A percentile compares a stretch with the other conserved stretches of the same genome.
Conservation (phyloP, 2,113 vertebrate species). For the Glareola pratincola region DNA sequence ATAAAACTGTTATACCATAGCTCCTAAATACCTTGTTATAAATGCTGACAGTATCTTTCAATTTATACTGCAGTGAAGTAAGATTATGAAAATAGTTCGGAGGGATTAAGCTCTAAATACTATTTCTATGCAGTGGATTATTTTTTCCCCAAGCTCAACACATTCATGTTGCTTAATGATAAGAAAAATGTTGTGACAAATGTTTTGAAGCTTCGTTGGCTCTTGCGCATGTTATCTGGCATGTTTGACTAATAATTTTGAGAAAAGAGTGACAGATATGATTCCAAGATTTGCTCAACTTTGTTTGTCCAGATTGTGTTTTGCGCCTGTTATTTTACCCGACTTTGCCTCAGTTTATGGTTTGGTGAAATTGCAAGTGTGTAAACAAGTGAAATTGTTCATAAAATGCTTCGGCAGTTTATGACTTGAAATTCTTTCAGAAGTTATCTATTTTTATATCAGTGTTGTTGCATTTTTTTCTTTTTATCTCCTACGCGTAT, state of each 20-base stretch:
- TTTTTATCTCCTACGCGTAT: not conserved
- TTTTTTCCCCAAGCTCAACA: slow-evolving; percentile 44
- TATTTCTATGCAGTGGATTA: slow-evolving; percentile 54
- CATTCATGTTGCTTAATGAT: slow-evolving; percentile 38
- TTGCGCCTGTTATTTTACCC: not conserved
- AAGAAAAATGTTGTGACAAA: slow-evolving; percentile 30
- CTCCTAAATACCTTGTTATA: slow-evolving; percentile 45
- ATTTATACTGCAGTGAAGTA: slow-evolving; percentile 31
- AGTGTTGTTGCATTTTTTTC: not conserved
- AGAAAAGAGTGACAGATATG: not conserved
- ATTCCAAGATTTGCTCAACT: not conserved
- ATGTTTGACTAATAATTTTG: slow-evolving; percentile 9
- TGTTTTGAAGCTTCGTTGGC: not conserved
- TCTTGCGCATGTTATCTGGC: not conserved
- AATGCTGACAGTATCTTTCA: slow-evolving; percentile 54
- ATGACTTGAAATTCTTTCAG: not conserved
- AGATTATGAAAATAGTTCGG: slow-evolving; percentile 52
- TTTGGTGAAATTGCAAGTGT: not conserved
- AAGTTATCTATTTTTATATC: not conserved
- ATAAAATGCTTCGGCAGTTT: not conserved
- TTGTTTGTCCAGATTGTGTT: not conserved
- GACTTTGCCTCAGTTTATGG: not conserved
- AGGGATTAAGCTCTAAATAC: slow-evolving; percentile 56
- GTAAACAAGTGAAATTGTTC: not conserved
- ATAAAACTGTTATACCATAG: slow-evolving; percentile 11